phyloP scores from a whole-genome alignment of 2,797 vertebrate genomes.

The Salmo trutta region DNA sequence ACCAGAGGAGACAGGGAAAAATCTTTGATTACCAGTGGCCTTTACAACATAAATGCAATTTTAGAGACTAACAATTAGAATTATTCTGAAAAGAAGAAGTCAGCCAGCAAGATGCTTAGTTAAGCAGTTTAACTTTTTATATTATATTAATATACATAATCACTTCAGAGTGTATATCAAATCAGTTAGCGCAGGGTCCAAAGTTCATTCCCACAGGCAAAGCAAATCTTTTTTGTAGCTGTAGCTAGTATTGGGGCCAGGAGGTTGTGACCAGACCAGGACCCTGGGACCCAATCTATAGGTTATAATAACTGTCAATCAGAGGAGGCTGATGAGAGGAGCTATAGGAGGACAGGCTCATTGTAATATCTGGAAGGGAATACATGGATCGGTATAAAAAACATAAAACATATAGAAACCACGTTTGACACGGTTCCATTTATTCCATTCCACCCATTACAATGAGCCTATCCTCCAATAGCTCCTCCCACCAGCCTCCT shows the following conservation, averaged over 20 bases:
- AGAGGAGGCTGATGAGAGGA: too few relatives aligned
- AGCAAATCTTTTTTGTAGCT: neutral
- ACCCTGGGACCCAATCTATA: too few relatives aligned
- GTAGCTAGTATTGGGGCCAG: neutral
- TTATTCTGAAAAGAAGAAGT: neutral
- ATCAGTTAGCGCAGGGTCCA: neutral
- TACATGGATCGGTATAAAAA: too few relatives aligned
- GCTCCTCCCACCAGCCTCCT: too few relatives aligned
- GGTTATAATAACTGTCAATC: too few relatives aligned
- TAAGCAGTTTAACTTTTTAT: neutral
- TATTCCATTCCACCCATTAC: too few relatives aligned
- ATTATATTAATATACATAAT: neutral
- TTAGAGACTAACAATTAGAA: neutral
- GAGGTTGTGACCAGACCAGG: too few relatives aligned
- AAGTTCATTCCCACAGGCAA: neutral
- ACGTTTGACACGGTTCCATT: too few relatives aligned
- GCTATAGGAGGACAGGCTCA: too few relatives aligned
- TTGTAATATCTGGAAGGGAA: too few relatives aligned
- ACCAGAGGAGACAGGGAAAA: neutral
- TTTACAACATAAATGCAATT: neutral
- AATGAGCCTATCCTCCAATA: too few relatives aligned
- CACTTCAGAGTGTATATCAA: neutral
- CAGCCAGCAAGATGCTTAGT: neutral
- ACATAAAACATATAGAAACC: too few relatives aligned
- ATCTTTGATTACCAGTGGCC: slow-evolving; percentile 23